A percentile compares a stretch with the other conserved stretches of the same genome.
Conservation (phyloP, 2,888 invertebrate species). For the Xestobium rufovillosum region DNA sequence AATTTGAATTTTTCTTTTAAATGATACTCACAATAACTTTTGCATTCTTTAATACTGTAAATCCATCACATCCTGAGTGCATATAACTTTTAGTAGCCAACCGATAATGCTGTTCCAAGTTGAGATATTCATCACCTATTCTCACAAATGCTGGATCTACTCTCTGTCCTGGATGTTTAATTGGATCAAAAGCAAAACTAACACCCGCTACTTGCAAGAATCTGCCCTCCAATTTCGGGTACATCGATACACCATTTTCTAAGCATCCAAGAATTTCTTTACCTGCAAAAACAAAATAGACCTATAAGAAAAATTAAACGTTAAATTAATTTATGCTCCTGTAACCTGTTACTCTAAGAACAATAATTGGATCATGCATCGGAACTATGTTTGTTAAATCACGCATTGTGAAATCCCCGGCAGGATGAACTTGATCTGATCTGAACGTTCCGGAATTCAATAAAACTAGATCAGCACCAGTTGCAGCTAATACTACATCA, state of each 20-base stretch:
- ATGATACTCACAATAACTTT: slow-evolving; percentile 58
- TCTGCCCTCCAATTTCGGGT: slow-evolving; percentile 80
- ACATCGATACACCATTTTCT: slow-evolving; percentile 80
- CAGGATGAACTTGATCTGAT: slow-evolving; percentile 72
- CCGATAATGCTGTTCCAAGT: slow-evolving; percentile 62
- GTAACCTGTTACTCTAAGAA: slow-evolving; percentile 64
- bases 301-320: no score
- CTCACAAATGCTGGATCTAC: slow-evolving; percentile 66
- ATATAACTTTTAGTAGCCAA: slow-evolving; percentile 79
- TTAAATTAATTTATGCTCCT: no score
- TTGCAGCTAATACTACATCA: slow-evolving; percentile 74
- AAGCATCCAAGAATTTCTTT: slow-evolving; percentile 60
- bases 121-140: slow-evolving; percentile 79
- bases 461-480: slow-evolving; percentile 77
- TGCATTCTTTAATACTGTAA: slow-evolving; percentile 64
- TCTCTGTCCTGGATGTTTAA: slow-evolving; percentile 60
- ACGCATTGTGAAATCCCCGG: slow-evolving; percentile 76
- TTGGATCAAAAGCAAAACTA: slow-evolving; percentile 68
- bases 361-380: slow-evolving; percentile 75
- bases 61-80: slow-evolving; percentile 77
- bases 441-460: slow-evolving; percentile 83
- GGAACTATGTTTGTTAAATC: slow-evolving; percentile 79
- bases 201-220: slow-evolving; percentile 82
- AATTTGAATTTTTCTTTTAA: no score
- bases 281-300: slow-evolving; percentile 41